Evolutionary conservation across 1,140 invertebrate genomes (phyloP).

Genomic region (Calycopis cecrops): DNA sequence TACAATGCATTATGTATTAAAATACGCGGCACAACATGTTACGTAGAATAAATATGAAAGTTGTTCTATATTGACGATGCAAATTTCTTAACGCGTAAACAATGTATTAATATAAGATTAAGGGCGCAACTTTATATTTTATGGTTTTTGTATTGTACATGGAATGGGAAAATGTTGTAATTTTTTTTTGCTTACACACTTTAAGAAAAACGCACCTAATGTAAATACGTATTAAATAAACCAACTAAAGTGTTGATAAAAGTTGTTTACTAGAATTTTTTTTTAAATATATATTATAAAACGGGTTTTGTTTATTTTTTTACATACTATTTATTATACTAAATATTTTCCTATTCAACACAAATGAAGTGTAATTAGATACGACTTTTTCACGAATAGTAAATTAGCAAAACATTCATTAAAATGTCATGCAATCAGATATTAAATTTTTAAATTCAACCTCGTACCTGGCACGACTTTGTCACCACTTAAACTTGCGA

Average conservation of each 20-base stretch:
- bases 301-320: too few species aligned
- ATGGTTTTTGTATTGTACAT: not conserved
- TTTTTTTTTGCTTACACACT: too few species aligned
- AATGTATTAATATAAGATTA: conserved; percentile 39
- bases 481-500: not conserved
- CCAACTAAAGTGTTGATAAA: too few species aligned
- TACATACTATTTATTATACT: too few species aligned
- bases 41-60: conserved; percentile 55
- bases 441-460: conserved; percentile 3
- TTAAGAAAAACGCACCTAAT: too few species aligned
- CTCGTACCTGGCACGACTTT: not conserved
- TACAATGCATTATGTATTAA: conserved; percentile 32
- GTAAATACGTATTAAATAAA: too few species aligned
- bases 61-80: conserved; percentile 59
- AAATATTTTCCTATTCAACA: too few species aligned
- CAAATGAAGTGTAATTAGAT: too few species aligned
- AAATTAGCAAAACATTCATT: conserved; percentile 8
- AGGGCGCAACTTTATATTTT: conserved; percentile 1
- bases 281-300: too few species aligned
- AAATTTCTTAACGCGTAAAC: conserved; percentile 55
- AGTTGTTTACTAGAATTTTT: too few species aligned
- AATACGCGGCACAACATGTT: conserved; percentile 33
- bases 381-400: too few species aligned
- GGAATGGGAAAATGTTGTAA: too few species aligned
- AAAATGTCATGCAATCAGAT: conserved; percentile 7